Evolutionary conservation across 2,113 vertebrate genomes (phyloP).

Genomic region (Echinops telfairi): DNA sequence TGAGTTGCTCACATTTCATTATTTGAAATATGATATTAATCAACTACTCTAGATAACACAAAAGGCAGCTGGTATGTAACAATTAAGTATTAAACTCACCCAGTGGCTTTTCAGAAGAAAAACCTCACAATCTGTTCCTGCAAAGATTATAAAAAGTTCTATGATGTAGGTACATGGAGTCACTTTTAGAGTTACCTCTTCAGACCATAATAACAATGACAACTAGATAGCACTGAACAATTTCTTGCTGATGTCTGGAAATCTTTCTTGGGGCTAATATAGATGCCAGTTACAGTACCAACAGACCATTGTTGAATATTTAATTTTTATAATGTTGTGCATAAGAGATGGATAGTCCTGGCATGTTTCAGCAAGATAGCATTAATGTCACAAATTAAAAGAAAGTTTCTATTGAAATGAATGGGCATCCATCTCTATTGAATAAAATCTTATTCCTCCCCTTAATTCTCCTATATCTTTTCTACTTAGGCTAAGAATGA

Average conservation of each 20-base stretch:
- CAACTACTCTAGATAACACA: constrained; percentile 41
- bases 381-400: constrained; percentile 32
- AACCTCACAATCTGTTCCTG: background rate
- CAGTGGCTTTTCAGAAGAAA: background rate
- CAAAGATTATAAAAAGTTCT: background rate
- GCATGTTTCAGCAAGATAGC: constrained; percentile 42
- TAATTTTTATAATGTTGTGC: constrained; percentile 55
- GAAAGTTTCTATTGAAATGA: constrained; percentile 42
- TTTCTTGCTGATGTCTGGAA: constrained; percentile 66
- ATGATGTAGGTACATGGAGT: too few relatives aligned
- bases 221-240: constrained; percentile 37
- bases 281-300: constrained; percentile 57
- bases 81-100: background rate
- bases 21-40: constrained; percentile 67
- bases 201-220: background rate
- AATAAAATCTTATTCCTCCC: constrained; percentile 49
- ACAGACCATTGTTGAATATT: constrained; percentile 38
- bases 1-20: constrained; percentile 50
- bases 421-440: constrained; percentile 28
- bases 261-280: constrained; percentile 66
- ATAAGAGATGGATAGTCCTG: background rate
- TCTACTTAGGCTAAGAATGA: constrained; percentile 21
- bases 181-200: too few relatives aligned
- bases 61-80: background rate
- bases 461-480: constrained; percentile 34